Evolutionary conservation across 2,113 vertebrate species (phyloP), one percentile per base, ranked within the genome.

Genomic region (Caloenas nicobarica): DNA sequence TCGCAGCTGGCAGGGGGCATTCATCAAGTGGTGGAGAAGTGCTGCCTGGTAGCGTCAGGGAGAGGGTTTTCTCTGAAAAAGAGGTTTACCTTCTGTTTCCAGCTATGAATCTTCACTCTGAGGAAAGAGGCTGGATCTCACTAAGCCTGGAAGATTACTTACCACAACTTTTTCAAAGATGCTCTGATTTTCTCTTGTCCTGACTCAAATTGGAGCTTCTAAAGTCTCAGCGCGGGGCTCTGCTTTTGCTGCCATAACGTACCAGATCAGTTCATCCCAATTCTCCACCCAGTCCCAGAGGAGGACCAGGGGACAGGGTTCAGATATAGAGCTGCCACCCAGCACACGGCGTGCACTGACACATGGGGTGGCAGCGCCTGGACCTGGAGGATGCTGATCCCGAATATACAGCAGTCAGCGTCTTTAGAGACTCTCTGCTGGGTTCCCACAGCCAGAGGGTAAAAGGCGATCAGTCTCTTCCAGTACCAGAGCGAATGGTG

Each of bases 391-490:
- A 23, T 34, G 24, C 17, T 28, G 15, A 10, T 48, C 48, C 57
- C 66, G 29, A 19, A 48, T 11, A 19, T 25, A 16, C 13, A 78
- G 33, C 28, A 5, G 9, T 9, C 1, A 0, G 12, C 7, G 48
- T 25, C 31, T 13, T 40, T 16, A 50, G 40, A 1, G 3, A 29
- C 16, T 40, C 28, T 0, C 0, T 28, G 25, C 13, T 13, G 10
- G 13, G 16, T 25, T 31, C 10, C 31, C 22, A 26, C 66, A 42
- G 34, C 2, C 73, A 25, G 18, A 11, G 11, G 11, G 13, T 23
- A 16, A 22, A 40, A 88, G n/a, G 6, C n/a, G 5, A 19, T 11
- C 8, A 18, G 4, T 28, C 7, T 66, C 22, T 18, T 62, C 60
- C 23, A 56, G 24, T 28, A 13, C 21, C 9, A 9, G 11, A 79